These are phyloP conservation scores for Leuciscus idus DNA, from an alignment of 2,113 vertebrate genomes.

Conservation along the genomic window DNA sequence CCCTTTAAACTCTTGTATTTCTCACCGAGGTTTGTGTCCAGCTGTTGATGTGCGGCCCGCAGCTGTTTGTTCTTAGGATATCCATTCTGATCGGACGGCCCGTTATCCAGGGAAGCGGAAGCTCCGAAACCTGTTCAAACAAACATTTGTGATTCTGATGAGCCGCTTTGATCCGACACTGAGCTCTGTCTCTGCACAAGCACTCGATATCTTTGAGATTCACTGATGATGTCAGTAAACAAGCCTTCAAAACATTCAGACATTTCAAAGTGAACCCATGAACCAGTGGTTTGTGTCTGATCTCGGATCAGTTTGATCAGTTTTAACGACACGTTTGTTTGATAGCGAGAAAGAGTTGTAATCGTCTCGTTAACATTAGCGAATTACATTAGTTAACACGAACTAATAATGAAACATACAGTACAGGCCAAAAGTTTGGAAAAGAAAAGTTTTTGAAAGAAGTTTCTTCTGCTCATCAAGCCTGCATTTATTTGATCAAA, in stretches of 20 bases:
- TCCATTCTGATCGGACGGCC: conserved; percentile 68
- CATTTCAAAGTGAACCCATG: background rate
- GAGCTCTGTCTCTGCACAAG: too few relatives aligned
- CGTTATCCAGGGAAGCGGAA: conserved; percentile 62
- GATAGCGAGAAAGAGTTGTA: background rate
- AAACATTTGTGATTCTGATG: conserved; percentile 22
- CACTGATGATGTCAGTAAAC: background rate
- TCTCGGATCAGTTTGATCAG: background rate
- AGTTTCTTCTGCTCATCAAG: too few relatives aligned
- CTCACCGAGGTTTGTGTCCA: conserved; percentile 91
- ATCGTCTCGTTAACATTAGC: too few relatives aligned
- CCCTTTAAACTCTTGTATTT: background rate
- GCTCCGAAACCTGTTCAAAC: conserved; percentile 72
- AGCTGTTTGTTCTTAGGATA: conserved; percentile 83
- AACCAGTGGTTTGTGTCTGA: background rate
- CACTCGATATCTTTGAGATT: background rate
- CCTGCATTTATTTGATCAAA: too few relatives aligned
- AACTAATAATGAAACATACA: too few relatives aligned
- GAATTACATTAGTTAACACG: too few relatives aligned
- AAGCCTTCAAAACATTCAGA: background rate
- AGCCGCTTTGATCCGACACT: background rate
- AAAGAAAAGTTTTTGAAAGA: too few relatives aligned
- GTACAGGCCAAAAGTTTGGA: too few relatives aligned
- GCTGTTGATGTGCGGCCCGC: conserved; percentile 83
- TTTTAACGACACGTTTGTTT: background rate